Percentiles rank a stretch among this genome's conserved stretches.
phyloP scores from a whole-genome alignment of 2,888 invertebrate species.

The Drosophila gaucha region DNA sequence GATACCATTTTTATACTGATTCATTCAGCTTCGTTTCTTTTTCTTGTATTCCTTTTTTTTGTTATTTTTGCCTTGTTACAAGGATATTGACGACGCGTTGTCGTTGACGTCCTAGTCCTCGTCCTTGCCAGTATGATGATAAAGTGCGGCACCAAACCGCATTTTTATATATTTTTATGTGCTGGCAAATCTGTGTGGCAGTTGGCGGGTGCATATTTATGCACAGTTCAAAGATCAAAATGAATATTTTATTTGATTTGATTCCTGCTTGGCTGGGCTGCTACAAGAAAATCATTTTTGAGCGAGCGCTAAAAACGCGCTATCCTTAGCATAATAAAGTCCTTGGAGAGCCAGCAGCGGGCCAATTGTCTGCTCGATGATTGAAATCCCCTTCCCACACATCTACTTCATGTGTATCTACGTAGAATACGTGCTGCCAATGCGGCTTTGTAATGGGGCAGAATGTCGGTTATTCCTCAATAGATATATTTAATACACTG shows the following conservation, averaged over 20 bases:
- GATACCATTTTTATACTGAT: conserved; percentile 50
- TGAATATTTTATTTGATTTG: conserved; percentile 84
- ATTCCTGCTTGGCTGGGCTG: conserved; percentile 59
- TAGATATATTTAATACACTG: conserved; percentile 37
- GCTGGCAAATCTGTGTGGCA: conserved; percentile 39
- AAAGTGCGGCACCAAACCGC: conserved; percentile 71
- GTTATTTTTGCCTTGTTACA: conserved; percentile 51
- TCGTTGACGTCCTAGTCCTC: conserved; percentile 28
- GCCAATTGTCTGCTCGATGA: conserved; percentile 68
- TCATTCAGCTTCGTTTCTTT: conserved; percentile 25
- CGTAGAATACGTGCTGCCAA: conserved; percentile 40
- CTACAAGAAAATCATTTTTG: conserved; percentile 82
- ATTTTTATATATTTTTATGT: conserved; percentile 47
- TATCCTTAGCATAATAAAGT: conserved; percentile 72
- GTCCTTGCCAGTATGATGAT: conserved; percentile 64
- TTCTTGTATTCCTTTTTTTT: conserved; percentile 4
- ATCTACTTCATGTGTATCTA: conserved; percentile 19
- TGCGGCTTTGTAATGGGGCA: conserved; percentile 7
- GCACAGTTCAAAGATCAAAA: conserved; percentile 84
- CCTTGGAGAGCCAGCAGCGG: conserved; percentile 63
- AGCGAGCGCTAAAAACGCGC: conserved; percentile 61
- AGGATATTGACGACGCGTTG: conserved; percentile 59
- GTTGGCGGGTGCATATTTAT: conserved; percentile 77
- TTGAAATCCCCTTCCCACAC: conserved; percentile 36
- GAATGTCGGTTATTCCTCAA: conserved; percentile 12